These are phyloP conservation scores for Pantherophis alleghaniensis DNA, from an alignment of 2,797 vertebrate genomes.

Conservation along the genomic window DNA sequence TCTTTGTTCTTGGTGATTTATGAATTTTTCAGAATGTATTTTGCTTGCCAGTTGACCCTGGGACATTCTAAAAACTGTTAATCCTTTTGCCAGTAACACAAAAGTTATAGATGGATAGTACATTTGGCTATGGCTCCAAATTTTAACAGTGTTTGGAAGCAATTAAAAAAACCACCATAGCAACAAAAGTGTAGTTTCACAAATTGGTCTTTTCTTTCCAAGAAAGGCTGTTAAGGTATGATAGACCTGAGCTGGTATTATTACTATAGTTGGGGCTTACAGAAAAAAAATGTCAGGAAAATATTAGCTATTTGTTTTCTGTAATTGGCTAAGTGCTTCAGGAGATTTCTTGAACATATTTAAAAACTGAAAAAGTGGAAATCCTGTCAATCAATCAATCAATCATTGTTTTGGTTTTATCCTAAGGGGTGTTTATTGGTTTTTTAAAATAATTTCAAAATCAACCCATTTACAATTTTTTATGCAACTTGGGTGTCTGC, in stretches of 20 bases:
- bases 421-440: not conserved
- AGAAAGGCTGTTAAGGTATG: not conserved
- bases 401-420: not conserved
- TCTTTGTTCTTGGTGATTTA: not conserved
- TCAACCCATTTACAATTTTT: not conserved
- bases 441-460: not conserved
- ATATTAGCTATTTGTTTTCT: not conserved
- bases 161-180: not conserved
- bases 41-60: not conserved
- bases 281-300: not conserved
- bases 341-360: not conserved
- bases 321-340: not conserved
- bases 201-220: not conserved
- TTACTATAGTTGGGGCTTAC: not conserved
- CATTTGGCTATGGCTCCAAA: not conserved
- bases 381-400: not conserved
- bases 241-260: not conserved
- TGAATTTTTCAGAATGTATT: not conserved
- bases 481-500: not conserved
- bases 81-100: not conserved
- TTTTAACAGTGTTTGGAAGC: not conserved
- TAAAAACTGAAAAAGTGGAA: not conserved
- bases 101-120: not conserved
- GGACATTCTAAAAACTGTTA: not conserved
- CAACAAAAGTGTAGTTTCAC: not conserved